Evolutionary conservation across 2,113 vertebrate genomes (phyloP).

Genomic region (Saguinus imperator): DNA sequence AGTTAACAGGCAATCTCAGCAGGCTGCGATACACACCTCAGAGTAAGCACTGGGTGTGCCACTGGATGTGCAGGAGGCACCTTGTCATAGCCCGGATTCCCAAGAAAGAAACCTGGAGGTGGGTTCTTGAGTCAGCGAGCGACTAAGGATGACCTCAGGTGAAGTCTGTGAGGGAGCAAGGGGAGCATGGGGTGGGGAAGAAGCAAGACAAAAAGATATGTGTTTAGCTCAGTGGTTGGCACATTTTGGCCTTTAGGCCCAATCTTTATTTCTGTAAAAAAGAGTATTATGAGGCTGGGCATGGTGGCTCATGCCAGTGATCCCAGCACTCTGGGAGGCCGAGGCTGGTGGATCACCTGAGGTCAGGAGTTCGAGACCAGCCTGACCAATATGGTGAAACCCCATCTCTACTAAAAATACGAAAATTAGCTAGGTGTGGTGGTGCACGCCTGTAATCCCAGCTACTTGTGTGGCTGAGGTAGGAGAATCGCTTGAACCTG

Average conservation of each 20-base stretch:
- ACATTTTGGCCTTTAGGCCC: background rate
- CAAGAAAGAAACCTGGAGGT: background rate
- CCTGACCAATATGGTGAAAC: no score
- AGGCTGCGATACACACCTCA: background rate
- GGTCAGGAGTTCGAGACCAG: no score
- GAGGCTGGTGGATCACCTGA: no score
- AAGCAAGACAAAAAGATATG: background rate
- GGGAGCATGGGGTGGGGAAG: background rate
- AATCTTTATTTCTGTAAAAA: background rate
- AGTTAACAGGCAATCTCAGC: background rate
- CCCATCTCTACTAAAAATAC: no score
- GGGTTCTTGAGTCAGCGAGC: background rate
- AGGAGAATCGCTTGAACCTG: no score
- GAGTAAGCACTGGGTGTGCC: background rate
- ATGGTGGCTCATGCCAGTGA: no score
- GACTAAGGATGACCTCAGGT: background rate
- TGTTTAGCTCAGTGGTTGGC: background rate
- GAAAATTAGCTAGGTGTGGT: no score
- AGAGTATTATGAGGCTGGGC: background rate
- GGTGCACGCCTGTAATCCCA: no score
- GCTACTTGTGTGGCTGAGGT: no score
- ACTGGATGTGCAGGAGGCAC: fast-evolving
- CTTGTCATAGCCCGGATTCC: background rate
- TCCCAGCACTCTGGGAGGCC: no score
- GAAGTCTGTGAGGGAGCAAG: background rate